Evolutionary conservation across 2,888 invertebrate genomes (phyloP), one percentile per base, ranked within the genome.

Genomic region (Herminia tarsipennalis): DNA sequence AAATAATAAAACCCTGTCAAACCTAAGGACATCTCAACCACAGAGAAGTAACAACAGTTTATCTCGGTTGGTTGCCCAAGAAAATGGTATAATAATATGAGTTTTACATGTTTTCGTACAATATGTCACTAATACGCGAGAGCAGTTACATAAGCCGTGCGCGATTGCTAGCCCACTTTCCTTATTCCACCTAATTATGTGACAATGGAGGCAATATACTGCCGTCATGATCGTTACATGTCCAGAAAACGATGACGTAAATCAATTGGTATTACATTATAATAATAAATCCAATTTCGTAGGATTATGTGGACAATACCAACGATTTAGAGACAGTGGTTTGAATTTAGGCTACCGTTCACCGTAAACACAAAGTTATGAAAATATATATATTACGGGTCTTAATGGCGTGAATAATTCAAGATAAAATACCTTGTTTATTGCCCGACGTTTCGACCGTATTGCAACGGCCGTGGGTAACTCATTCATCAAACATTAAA

Each of bases 71-170:
- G 36, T 61, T 66, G 53, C 58, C 30, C 34, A 41, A 56, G 39
- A 56, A 60, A 48, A 38, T 50, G 29, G 24, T 24, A 32, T 37
- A n/a, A n/a, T n/a, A n/a, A n/a, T n/a, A 22, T 59, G 35, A 44
- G 18, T 60, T 63, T 64, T 46, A 59, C 38, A 38, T 37, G 46
- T 56, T 69, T 70, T 61, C 51, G 32, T 56, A 74, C 77, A 78
- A 76, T 79, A 73, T 80, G 66, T 75, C 77, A 78, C 76, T 70
- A 61, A 64, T 51, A 51, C 46, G 52, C 56, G 58, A 80, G 64
- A 72, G 62, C 28, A 30, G 48, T 83, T 85, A 56, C 72, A 61
- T 62, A 79, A 73, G 21, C 14, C 37, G 35, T 33, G 47, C 43
- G 44, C 37, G 38, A 56, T 58, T 58, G 57, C 69, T 73, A 72